Evolutionary conservation across 1,140 invertebrate species (phyloP).

Genomic region (Platyscapa corneri): DNA sequence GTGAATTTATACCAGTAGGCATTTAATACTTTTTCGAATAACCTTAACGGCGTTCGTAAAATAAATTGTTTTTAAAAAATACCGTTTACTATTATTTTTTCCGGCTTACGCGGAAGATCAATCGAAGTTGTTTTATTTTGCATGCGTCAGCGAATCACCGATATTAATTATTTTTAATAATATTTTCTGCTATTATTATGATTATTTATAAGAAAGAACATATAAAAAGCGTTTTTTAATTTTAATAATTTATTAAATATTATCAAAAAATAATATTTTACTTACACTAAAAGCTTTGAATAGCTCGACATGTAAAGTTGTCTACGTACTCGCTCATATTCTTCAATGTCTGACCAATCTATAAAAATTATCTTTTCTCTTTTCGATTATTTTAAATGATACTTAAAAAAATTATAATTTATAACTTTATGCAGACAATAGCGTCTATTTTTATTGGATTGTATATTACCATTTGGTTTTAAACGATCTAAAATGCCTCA

Average conservation of each 20-base stretch:
- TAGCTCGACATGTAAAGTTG: constrained; percentile 93
- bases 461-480: constrained; percentile 90
- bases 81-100: too few species aligned
- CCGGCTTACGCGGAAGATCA: too few species aligned
- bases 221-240: too few species aligned
- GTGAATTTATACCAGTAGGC: too few species aligned
- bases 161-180: too few species aligned
- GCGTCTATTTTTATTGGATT: constrained; percentile 76
- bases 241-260: too few species aligned
- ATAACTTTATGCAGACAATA: constrained; percentile 61
- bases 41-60: too few species aligned
- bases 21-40: too few species aligned
- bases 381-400: background rate
- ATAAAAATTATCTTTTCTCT: constrained; percentile 56
- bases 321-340: constrained; percentile 87
- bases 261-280: constrained; percentile 57
- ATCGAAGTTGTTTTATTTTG: too few species aligned
- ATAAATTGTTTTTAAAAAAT: too few species aligned
- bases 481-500: constrained; percentile 92
- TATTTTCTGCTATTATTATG: too few species aligned
- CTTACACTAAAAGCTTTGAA: constrained; percentile 91
- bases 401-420: background rate
- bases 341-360: constrained; percentile 86
- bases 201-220: background rate
- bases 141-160: too few species aligned